Conservation (phyloP, 1,140 invertebrate species). For the silkworm (Bombyx mori) region DNA sequence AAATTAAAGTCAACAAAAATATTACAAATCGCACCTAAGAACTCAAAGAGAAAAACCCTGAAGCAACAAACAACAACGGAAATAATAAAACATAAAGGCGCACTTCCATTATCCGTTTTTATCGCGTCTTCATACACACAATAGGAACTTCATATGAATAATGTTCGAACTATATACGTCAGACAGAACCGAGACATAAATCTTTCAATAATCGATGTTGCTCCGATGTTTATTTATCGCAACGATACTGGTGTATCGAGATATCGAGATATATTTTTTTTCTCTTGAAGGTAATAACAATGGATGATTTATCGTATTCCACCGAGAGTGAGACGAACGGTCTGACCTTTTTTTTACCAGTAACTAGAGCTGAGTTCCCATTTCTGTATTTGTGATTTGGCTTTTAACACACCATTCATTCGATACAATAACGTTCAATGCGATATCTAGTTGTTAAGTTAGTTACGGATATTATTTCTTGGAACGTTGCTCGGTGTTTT, state of each 20-base stretch:
- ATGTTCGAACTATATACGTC: conserved; percentile 39
- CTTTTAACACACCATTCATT: neutral
- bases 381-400: neutral
- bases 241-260: conserved; percentile 37
- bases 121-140: conserved; percentile 36
- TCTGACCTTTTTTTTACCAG: neutral
- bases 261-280: conserved; percentile 31
- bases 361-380: neutral
- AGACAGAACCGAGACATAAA: conserved; percentile 48
- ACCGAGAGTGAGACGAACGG: conserved; percentile 5
- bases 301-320: conserved; percentile 44
- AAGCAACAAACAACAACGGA: neutral
- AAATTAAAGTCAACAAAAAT: too few species aligned
- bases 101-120: conserved; percentile 34
- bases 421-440: neutral
- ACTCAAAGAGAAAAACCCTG: too few species aligned
- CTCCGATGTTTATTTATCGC: conserved; percentile 58
- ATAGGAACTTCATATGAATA: conserved; percentile 46
- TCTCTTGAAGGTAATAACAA: conserved; percentile 46
- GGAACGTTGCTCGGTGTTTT: neutral
- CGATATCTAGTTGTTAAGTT: neutral
- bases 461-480: neutral
- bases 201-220: conserved; percentile 62
- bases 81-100: conserved; percentile 11
- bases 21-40: too few species aligned